Evolutionary conservation across 2,113 vertebrate genomes (phyloP).

Genomic region (Cheilinus undulatus): DNA sequence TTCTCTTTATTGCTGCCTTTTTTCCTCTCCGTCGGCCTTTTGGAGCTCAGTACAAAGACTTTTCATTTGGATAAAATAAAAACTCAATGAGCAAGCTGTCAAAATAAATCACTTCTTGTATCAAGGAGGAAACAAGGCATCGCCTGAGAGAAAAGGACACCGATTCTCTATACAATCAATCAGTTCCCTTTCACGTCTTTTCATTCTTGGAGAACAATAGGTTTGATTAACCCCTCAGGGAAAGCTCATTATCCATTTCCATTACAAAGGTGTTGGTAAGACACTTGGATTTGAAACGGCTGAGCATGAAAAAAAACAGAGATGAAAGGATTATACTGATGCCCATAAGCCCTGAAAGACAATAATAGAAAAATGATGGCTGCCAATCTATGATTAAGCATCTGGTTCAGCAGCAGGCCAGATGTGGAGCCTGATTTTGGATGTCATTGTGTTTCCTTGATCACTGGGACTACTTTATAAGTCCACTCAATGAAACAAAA

Average conservation of each 20-base stretch:
- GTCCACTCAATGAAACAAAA: not conserved
- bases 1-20: not conserved
- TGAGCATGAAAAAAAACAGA: slow-evolving; percentile 7
- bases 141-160: slow-evolving; percentile 47
- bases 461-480: slow-evolving; percentile 6
- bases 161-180: slow-evolving; percentile 59
- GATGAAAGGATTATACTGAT: slow-evolving; percentile 51
- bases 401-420: slow-evolving; percentile 27
- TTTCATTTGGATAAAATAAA: slow-evolving; percentile 69
- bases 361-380: slow-evolving; percentile 25
- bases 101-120: slow-evolving; percentile 77
- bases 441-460: slow-evolving; percentile 15
- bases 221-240: slow-evolving; percentile 71
- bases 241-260: slow-evolving; percentile 73
- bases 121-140: slow-evolving; percentile 56
- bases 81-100: slow-evolving; percentile 75
- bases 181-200: slow-evolving; percentile 63
- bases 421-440: slow-evolving; percentile 18
- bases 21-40: not conserved
- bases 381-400: slow-evolving; percentile 30
- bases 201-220: slow-evolving; percentile 60
- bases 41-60: slow-evolving; percentile 58
- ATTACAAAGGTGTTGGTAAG: slow-evolving; percentile 69
- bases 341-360: not conserved
- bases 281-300: slow-evolving; percentile 49